Conservation (phyloP, 1,140 invertebrate genomes). For the Pemphigus obesinymphae region DNA sequence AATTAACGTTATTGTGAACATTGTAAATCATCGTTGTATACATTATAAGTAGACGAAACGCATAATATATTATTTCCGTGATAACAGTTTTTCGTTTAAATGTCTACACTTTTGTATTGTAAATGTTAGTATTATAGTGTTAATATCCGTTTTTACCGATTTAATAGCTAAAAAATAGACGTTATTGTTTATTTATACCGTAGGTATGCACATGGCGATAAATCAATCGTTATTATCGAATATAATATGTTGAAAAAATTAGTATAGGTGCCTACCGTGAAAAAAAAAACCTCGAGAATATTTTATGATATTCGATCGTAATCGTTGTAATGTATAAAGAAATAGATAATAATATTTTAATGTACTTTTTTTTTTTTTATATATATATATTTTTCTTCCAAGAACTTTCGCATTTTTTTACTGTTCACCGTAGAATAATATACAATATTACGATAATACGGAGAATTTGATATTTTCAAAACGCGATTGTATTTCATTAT, state of each 20-base stretch:
- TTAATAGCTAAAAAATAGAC: not conserved
- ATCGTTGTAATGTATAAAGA: not conserved
- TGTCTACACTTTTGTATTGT: not conserved
- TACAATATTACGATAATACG: not conserved
- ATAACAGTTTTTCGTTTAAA: not conserved
- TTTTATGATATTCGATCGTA: not conserved
- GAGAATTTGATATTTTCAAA: not conserved
- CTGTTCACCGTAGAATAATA: not conserved
- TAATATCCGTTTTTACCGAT: not conserved
- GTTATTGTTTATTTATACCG: not conserved
- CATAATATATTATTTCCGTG: not conserved
- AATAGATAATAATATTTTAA: not conserved
- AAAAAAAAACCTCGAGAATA: too few relatives aligned
- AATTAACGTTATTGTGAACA: too few relatives aligned
- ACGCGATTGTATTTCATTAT: conserved; percentile 12
- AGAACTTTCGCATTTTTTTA: not conserved
- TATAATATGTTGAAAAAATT: too few relatives aligned
- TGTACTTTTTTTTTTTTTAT: not conserved
- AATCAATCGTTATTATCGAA: not conserved
- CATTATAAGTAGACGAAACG: not conserved
- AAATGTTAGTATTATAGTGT: too few relatives aligned
- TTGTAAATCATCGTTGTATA: too few relatives aligned
- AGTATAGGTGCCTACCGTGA: too few relatives aligned
- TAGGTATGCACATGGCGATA: not conserved
- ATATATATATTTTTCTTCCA: not conserved